A percentile compares a stretch with the other conserved stretches of the same genome.
Conservation (phyloP, 2,113 vertebrate genomes). For the Labeo rohita region DNA sequence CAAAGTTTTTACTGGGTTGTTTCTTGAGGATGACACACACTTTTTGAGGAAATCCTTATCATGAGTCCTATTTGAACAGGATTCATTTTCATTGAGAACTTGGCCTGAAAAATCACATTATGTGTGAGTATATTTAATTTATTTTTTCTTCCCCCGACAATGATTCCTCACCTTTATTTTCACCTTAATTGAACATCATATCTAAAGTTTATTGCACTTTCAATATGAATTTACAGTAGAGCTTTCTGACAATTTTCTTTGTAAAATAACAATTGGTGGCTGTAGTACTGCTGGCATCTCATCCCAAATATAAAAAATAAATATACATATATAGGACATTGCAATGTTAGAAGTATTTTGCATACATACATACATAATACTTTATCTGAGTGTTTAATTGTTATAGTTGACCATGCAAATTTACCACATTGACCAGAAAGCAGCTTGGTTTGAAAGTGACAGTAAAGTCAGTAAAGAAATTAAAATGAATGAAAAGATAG, state of each 20-base stretch:
- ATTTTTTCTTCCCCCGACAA: not conserved
- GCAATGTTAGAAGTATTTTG: no score
- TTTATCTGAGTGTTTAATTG: no score
- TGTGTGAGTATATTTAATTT: no score
- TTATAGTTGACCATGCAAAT: no score
- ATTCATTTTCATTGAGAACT: not conserved
- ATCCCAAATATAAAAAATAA: no score
- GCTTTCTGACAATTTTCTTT: not conserved
- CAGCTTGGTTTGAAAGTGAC: no score
- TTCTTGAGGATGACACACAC: not conserved
- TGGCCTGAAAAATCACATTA: no score
- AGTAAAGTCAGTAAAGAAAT: not conserved
- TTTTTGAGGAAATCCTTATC: not conserved
- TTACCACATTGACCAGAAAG: no score
- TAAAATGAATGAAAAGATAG: not conserved
- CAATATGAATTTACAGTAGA: not conserved
- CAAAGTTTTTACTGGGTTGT: not conserved
- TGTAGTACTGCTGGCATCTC: not conserved
- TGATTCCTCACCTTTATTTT: not conserved
- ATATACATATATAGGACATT: no score
- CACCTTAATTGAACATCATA: not conserved
- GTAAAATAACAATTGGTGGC: not conserved
- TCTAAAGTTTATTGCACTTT: not conserved
- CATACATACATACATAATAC: no score
- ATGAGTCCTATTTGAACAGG: not conserved